Evolutionary conservation across 2,888 invertebrate genomes (phyloP), one percentile per base, ranked within the genome.

Genomic region (Cosmopolites sordidus): DNA sequence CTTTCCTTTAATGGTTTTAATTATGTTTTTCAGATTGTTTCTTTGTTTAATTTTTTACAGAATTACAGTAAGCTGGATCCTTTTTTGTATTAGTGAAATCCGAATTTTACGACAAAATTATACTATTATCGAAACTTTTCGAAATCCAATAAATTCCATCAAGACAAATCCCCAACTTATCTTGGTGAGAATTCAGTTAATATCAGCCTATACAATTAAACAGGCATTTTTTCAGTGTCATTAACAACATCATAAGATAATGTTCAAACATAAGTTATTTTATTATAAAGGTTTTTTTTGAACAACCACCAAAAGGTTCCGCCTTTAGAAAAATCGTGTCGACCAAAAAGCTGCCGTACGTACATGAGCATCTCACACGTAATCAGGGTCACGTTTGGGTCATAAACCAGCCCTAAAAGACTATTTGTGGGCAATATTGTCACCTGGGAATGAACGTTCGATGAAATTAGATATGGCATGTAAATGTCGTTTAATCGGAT

Each of bases 341-440:
- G 27, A 30, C 27, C 29, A 29, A 43, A n/a, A n/a, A 43, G 16
- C 43, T 30, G 22, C 29, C 29, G 29, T 27, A 27, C 27, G 9
- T 6, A 27, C 9, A 27, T 27, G 29, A 29, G 29, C 43, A 29
- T n/a, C 12, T 30, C 15, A n/a, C 29, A 29, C 29, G 5, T 22
- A 29, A 43, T 16, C 27, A 43, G 18, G 29, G 43, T 43, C 43
- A 43, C 43, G 43, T 43, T 16, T 30, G 8, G 1, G 43, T 29
- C 22, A 43, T 43, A 43, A 43, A 43, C 43, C 14, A 22, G 15
- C n/a, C 16, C 2, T 16, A 8, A 6, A 43, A 29, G 11, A 43
- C 22, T 43, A 43, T 43, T 43, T 18, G 8, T 15, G 14, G 4
- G n/a, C n/a, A 11, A 27, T 43, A 43, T 43, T 43, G 43, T 43